phyloP scores from a whole-genome alignment of 2,888 invertebrate species.

The Schizotus pectinicornis region DNA sequence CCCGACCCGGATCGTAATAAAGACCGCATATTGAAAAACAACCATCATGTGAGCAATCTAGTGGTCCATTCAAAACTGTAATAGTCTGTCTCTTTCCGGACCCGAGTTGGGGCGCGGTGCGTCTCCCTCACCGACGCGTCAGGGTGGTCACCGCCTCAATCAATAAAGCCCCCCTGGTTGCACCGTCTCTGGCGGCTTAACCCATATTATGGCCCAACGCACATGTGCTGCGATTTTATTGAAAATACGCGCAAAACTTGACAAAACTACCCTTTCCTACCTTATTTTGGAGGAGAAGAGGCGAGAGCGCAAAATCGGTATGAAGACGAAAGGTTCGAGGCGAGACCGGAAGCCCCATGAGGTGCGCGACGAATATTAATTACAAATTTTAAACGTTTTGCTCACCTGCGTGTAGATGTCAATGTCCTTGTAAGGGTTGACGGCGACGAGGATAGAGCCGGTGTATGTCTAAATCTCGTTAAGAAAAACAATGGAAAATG shows the following conservation, averaged over 20 bases:
- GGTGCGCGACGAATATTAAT: constrained; percentile 21
- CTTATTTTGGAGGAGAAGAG: no score
- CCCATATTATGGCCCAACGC: constrained; percentile 22
- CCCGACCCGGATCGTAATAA: neutral
- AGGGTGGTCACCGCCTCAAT: constrained; percentile 32
- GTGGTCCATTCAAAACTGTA: constrained; percentile 17
- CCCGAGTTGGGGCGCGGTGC: constrained; percentile 9
- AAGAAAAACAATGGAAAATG: constrained; percentile 59
- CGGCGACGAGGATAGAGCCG: constrained; percentile 90
- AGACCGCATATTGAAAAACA: constrained; percentile 19
- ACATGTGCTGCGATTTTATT: constrained; percentile 20
- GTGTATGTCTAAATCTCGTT: constrained; percentile 82
- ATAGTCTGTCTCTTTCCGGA: constrained; percentile 9
- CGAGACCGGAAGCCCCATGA: constrained; percentile 17
- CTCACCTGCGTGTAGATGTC: constrained; percentile 88
- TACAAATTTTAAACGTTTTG: constrained; percentile 40
- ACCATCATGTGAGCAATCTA: constrained; percentile 22
- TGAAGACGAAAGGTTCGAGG: neutral
- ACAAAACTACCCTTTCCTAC: no score
- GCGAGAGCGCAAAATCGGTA: constrained; percentile 8
- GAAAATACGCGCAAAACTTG: constrained; percentile 5
- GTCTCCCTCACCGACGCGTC: constrained; percentile 19
- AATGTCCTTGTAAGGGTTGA: constrained; percentile 92
- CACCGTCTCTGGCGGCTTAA: constrained; percentile 14
- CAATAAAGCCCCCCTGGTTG: constrained; percentile 26